Evolutionary conservation across 2,113 vertebrate genomes (phyloP), one percentile per base, ranked within the genome.

Genomic region (Heteronetta atricapilla): DNA sequence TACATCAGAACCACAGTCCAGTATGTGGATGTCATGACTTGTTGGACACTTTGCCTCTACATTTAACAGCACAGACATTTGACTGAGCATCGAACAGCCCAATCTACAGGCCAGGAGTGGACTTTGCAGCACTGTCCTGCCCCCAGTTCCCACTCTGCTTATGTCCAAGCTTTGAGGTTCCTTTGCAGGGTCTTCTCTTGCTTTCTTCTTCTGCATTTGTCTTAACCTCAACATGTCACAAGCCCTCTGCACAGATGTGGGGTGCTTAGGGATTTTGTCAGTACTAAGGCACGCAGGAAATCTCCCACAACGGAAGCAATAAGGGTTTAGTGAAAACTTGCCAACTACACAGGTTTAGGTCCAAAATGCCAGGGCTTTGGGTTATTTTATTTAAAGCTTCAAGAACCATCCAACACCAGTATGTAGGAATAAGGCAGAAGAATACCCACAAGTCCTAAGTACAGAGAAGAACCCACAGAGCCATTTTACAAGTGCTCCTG

Each of bases 381-480:
- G 2, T 76, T 87, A 58, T 69, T 94, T 94, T 84, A 81, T 29
- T 93, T 94, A 82, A 84, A 23, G 26, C 20, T 92, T 90, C 63
- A 34, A 40, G 8, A 89, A 42, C 48, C 73, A 80, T 60, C 26
- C 63, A 84, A 44, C 22, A 69, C 6, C 22, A 34, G 59, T 64
- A 91, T 53, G 25, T 29, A 72, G 44, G 48, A 55, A 23, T 15
- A 67, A 85, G 21, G 28, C 34, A 85, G 46, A 59, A 89, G 53
- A 88, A 33, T 33, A n/a, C 50, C 64, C 28, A 56, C 10, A 83
- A 78, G n/a, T 46, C 33, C 33, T 75, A 67, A 89, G 52, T 6
- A 59, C n/a, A 56, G 59, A 87, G 22, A 90, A 29, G 13, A 86
- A 67, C 50, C 40, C 11, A 1, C 19, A 59, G 36, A 88, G 19